Base-by-base conservation (phyloP, 2,797 vertebrate species). In the Chelon auratus region DNA sequence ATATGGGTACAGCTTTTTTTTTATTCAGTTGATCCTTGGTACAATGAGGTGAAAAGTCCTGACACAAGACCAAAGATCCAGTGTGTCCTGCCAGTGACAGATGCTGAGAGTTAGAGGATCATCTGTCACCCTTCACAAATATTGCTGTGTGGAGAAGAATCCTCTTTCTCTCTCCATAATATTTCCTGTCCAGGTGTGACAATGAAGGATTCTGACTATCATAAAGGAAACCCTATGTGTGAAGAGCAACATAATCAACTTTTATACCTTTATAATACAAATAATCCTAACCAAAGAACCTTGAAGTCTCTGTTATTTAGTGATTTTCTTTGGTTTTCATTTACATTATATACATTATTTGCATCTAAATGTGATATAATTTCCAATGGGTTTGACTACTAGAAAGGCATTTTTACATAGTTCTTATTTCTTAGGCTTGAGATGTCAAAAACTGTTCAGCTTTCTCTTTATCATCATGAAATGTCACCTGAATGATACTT, bases 281-380 rank as follows among this genome's bases (percentile, higher is more conserved):
- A 94, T 94, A 84, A 92, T 95, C 87, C 92, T 94, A 94, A 95
- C 97, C 97, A 98, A 99, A 99, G 97, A 98, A 97, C 95, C 76
- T 89, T 95, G 93, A 93, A 90, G 94, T 96, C 95, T 93, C 91
- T 93, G 93, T 93, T 78, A 87, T 94, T 87, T 94, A 91, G 92
- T 91, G 85, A 92, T 92, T 93, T 93, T 90, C 85, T 93, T 90
- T 94, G 92, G 80, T 84, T 91, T 90, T 81, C 75, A 87, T 91
- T 88, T 86, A 84, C 86, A 90, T 85, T 82, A 79, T 91, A 86
- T 91, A 86, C 87, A 90, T 85, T 77, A 81, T 90, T 88, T 92
- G 75, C 82, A 91, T 92, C 86, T 83, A 75, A 87, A 87, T 84
- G 62, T 84, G 72, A 77, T 85, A 72, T 86, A 60, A 88, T 90